Percentiles rank a stretch among this genome's conserved stretches.
These are phyloP conservation scores for Spodoptera litura DNA, from an alignment of 1,140 invertebrate species.

Conservation along the genomic window DNA sequence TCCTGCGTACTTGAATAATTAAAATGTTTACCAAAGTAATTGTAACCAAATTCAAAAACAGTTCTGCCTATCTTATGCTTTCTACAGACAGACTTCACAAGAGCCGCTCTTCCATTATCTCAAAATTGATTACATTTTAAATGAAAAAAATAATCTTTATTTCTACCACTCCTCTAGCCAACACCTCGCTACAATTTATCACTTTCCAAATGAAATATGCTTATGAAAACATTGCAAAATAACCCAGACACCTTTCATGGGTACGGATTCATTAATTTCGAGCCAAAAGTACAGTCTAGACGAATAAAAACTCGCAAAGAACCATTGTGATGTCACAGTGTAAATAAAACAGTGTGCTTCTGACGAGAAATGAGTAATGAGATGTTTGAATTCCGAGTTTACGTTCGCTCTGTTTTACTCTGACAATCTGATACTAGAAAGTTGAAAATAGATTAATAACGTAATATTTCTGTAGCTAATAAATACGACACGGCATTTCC, in stretches of 20 bases:
- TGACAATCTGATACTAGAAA: background rate
- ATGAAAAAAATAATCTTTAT: background rate
- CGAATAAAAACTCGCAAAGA: constrained; percentile 32
- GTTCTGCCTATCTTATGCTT: too few species aligned
- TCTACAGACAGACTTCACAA: too few species aligned
- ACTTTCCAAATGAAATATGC: constrained; percentile 24
- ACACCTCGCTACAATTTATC: constrained; percentile 20
- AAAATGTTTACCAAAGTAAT: too few species aligned
- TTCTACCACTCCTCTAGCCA: background rate
- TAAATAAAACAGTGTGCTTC: constrained; percentile 30
- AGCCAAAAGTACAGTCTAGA: constrained; percentile 51
- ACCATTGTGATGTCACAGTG: constrained; percentile 23
- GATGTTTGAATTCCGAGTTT: too few species aligned
- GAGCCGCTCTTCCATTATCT: too few species aligned
- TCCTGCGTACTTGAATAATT: too few species aligned
- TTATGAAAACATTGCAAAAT: constrained; percentile 37
- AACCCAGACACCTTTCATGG: constrained; percentile 36
- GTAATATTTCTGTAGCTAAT: background rate
- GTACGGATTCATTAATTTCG: constrained; percentile 33
- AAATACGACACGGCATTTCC: constrained; percentile 8
- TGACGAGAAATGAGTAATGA: constrained; percentile 29
- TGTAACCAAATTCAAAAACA: too few species aligned
- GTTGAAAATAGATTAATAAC: background rate
- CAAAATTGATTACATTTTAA: background rate
- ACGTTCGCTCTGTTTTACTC: background rate